Percentiles rank a stretch among this genome's conserved stretches.
These are phyloP conservation scores for Ginglymostoma cirratum DNA, from an alignment of 2,113 vertebrate species.

Conservation along the genomic window DNA sequence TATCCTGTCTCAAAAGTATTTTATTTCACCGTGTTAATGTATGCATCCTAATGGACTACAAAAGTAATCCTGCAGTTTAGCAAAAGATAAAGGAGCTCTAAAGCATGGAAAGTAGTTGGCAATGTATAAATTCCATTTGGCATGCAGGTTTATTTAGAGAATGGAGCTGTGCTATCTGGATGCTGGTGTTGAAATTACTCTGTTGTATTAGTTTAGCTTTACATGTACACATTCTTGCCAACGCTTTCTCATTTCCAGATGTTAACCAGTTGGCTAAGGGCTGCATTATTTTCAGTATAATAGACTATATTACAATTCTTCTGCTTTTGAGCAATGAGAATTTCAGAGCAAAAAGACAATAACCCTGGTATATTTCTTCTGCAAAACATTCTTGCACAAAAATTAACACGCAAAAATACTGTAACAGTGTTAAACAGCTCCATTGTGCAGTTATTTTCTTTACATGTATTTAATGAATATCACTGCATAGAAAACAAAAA, in stretches of 20 bases:
- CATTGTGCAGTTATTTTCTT: background rate
- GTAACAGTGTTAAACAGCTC: background rate
- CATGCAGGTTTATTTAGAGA: background rate
- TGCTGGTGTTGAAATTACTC: background rate
- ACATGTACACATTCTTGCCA: background rate
- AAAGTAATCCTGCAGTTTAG: background rate
- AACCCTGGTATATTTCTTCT: background rate
- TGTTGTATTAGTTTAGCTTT: background rate
- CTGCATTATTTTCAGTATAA: background rate
- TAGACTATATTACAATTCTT: no score
- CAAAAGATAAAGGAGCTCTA: background rate
- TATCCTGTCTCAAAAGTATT: background rate
- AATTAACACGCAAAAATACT: background rate
- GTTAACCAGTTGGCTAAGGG: background rate
- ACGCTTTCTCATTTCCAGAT: slow-evolving; percentile 1
- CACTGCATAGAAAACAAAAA: background rate
- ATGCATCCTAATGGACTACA: background rate
- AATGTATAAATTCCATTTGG: background rate
- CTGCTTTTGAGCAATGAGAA: background rate
- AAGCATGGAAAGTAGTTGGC: background rate
- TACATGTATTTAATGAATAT: background rate
- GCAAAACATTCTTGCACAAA: background rate
- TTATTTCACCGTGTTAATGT: background rate
- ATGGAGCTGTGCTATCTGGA: background rate
- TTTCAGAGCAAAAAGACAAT: background rate